Base-by-base conservation (phyloP, 2,888 invertebrate genomes). In the Hesperia comma region DNA sequence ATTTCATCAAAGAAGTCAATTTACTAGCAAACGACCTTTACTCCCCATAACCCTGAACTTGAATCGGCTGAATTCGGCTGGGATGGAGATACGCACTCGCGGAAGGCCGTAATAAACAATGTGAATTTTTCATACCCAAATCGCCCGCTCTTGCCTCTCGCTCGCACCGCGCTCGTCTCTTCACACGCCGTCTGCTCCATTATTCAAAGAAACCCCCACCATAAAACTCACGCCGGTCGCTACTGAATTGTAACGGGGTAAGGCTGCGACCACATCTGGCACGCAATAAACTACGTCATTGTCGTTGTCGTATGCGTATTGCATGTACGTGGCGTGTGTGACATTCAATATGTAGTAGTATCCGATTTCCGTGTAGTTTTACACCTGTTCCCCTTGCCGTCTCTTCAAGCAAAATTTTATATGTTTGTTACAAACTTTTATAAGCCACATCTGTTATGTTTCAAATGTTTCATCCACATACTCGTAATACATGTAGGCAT, bases 201-300 rank as follows among this genome's bases (percentile, higher is more conserved):
- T 85, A 87, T 87, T 87, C 86, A 87, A 84, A 83, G 83, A 83
- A 81, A 83, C 79, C 84, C 78, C 76, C 75, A 76, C 82, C 79
- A 83, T 84, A 85, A 86, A 87, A 85, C 77, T 83, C 79, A 76
- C 77, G 75, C 77, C 77, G 78, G 76, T 78, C 79, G 78, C 68
- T 72, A 71, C 73, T 75, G 73, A 77, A 78, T 83, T 80, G 84
- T 82, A 67, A 67, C 54, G 77, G 77, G 76, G 70, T 75, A 79
- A 80, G 79, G 80, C 72, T 77, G 78, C 75, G 78, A 76, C 79
- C 80, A 79, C 81, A 80, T 60, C 60, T 66, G 66, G 60, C 66
- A 54, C 60, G 43, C 33, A 66, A 66, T 66, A 66, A 53, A 60
- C 66, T 64, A 51, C 53, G 55, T 12, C 40, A 63, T 57, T 64